Evolutionary conservation across 1,140 invertebrate species (phyloP).

Genomic region (Euglossa dilemma): DNA sequence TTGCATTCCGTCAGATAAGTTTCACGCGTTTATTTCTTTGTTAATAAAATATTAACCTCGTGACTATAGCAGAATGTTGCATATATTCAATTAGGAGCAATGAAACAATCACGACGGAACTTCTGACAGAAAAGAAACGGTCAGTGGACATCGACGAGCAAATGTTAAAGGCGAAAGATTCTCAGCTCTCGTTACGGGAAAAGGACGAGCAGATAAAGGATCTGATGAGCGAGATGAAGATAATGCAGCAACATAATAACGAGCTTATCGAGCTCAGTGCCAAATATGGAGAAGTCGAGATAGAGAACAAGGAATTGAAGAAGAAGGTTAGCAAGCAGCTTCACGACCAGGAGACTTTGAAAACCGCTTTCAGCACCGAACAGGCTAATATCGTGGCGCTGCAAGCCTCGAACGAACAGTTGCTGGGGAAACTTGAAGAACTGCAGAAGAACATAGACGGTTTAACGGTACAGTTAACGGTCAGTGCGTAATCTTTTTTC

Average conservation of each 20-base stretch:
- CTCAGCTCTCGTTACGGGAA: constrained; percentile 64
- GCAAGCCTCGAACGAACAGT: constrained; percentile 73
- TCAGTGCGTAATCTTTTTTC: constrained; percentile 58
- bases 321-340: constrained; percentile 72
- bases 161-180: constrained; percentile 63
- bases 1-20: not conserved
- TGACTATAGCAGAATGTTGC: not conserved
- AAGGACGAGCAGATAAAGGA: constrained; percentile 77
- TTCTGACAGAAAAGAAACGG: constrained; percentile 71
- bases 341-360: constrained; percentile 68
- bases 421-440: constrained; percentile 76
- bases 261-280: constrained; percentile 74
- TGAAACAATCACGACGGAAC: constrained; percentile 60
- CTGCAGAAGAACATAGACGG: constrained; percentile 77
- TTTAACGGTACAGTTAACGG: constrained; percentile 75
- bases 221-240: constrained; percentile 73
- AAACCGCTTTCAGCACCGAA: constrained; percentile 70
- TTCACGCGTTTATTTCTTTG: not conserved
- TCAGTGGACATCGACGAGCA: constrained; percentile 70
- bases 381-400: constrained; percentile 71
- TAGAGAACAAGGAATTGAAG: constrained; percentile 76
- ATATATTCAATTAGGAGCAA: constrained; percentile 67
- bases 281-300: constrained; percentile 72
- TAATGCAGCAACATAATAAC: constrained; percentile 78
- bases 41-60: not conserved